These are phyloP conservation scores for Drosophila ogumai DNA, from an alignment of 1,140 invertebrate species.

Conservation along the genomic window DNA sequence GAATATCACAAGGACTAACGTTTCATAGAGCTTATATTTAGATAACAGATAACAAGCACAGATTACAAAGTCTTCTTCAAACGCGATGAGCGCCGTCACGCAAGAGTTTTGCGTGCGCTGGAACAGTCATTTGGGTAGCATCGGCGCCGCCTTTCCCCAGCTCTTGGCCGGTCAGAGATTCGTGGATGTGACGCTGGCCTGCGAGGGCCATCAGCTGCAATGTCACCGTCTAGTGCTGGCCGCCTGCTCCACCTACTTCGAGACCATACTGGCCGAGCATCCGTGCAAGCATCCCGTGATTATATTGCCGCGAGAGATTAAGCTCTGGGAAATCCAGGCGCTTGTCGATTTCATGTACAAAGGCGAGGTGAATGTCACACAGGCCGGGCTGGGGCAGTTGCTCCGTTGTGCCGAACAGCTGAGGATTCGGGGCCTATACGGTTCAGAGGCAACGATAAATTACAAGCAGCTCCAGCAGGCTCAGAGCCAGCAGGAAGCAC, in stretches of 20 bases:
- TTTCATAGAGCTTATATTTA: neutral
- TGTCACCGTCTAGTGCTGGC: slow-evolving; percentile 95
- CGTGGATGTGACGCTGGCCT: slow-evolving; percentile 95
- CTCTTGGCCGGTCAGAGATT: slow-evolving; percentile 93
- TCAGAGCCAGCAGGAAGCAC: slow-evolving; percentile 39
- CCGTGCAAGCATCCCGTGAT: slow-evolving; percentile 94
- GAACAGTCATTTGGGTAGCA: slow-evolving; percentile 88
- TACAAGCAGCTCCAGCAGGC: slow-evolving; percentile 79
- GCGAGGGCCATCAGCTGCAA: slow-evolving; percentile 93
- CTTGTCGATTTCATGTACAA: slow-evolving; percentile 95
- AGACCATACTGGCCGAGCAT: slow-evolving; percentile 91
- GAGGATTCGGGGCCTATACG: slow-evolving; percentile 89
- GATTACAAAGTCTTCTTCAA: neutral
- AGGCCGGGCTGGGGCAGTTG: slow-evolving; percentile 91
- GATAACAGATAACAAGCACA: neutral
- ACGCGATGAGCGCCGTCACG: slow-evolving; percentile 86
- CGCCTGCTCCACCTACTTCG: slow-evolving; percentile 93
- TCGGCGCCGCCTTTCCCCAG: slow-evolving; percentile 85
- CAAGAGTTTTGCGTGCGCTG: slow-evolving; percentile 94
- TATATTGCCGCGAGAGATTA: slow-evolving; percentile 89
- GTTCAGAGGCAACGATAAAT: slow-evolving; percentile 85
- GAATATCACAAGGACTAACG: neutral
- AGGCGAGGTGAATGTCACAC: slow-evolving; percentile 93
- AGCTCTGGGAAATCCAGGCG: slow-evolving; percentile 91
- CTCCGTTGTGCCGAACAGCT: slow-evolving; percentile 92